Evolutionary conservation across 2,888 invertebrate species (phyloP), one percentile per base, ranked within the genome.

Genomic region (Aspidiotus rigidus): DNA sequence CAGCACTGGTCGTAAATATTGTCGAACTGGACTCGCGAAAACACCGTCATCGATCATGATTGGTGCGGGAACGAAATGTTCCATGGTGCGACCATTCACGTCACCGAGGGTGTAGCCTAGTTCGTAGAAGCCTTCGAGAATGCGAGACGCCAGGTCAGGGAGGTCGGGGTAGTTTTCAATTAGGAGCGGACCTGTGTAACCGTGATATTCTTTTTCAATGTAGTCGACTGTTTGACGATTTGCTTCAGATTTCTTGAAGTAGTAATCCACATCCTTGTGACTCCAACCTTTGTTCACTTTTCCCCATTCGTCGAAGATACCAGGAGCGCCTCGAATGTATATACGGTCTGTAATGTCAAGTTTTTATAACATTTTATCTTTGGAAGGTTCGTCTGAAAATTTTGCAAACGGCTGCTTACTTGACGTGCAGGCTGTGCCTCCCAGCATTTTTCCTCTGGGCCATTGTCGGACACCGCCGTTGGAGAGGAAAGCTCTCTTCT

Each of bases 301-400:
- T 7, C 75, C 77, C 85, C 85, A 91, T 77, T 74, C 81, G 79
- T 91, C 86, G 79, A 87, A 91, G 75, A 91, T 89, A 8, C 80
- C 78, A 1, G 82, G 83, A 75, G 85, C 82, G 0, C 85, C 85
- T 64, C 85, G 77, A 1, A 81, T 79, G 76, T 84, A 83, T 74
- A 82, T 81, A 84, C 85, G 84, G 73, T 79, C 80, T 72, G 70
- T 67, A 54, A 17, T 10, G n/a, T 13, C 2, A 11, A 49, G 49
- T 49, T 13, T n/a, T n/a, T 13, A 2, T 49, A 13, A 49, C 11
- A 28, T 28, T 28, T 28, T 28, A 28, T 28, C 5, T 28, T 28
- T 28, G 28, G 28, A 28, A 28, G 5, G 28, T n/a, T n/a, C 28
- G 28, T 28, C 28, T 28, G 28, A 28, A 28, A n/a, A 28, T 5